Conservation (phyloP, 2,888 invertebrate genomes). For the Caenorhabditis sinica region DNA sequence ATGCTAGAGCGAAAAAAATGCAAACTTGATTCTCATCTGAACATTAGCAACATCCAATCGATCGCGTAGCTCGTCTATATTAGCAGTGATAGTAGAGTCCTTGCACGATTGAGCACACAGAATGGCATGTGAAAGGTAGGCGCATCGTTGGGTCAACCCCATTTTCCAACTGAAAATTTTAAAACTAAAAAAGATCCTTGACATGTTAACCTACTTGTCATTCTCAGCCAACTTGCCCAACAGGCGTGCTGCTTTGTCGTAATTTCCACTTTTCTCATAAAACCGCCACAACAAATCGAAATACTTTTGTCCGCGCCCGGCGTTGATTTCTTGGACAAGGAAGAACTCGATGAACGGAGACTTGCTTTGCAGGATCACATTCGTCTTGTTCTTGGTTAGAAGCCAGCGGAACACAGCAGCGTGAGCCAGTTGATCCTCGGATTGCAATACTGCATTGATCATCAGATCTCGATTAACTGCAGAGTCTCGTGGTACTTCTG, state of each 20-base stretch:
- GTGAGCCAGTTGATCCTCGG: slow-evolving; percentile 92
- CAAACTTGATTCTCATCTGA: slow-evolving; percentile 84
- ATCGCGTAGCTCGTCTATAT: slow-evolving; percentile 93
- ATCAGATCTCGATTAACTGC: slow-evolving; percentile 86
- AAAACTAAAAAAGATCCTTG: neutral
- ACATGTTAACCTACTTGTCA: slow-evolving; percentile 82
- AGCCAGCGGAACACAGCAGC: slow-evolving; percentile 89
- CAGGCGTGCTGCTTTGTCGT: slow-evolving; percentile 92
- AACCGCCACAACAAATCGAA: slow-evolving; percentile 93
- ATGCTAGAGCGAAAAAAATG: slow-evolving; percentile 15
- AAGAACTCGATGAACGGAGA: slow-evolving; percentile 90
- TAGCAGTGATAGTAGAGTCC: slow-evolving; percentile 87
- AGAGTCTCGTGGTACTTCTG: slow-evolving; percentile 48
- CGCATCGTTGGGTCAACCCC: slow-evolving; percentile 90
- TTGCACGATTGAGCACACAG: slow-evolving; percentile 92
- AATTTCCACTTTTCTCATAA: slow-evolving; percentile 94
- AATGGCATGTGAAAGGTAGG: slow-evolving; percentile 94
- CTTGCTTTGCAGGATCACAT: slow-evolving; percentile 84
- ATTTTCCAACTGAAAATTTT: slow-evolving; percentile 87
- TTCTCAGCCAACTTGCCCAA: slow-evolving; percentile 91
- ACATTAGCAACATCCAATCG: slow-evolving; percentile 94
- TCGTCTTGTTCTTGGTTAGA: slow-evolving; percentile 74
- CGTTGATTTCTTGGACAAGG: slow-evolving; percentile 85
- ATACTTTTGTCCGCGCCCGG: slow-evolving; percentile 77
- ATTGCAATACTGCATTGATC: slow-evolving; percentile 85